phyloP scores from a whole-genome alignment of 2,797 vertebrate genomes.

The Lagorchestes hirsutus region DNA sequence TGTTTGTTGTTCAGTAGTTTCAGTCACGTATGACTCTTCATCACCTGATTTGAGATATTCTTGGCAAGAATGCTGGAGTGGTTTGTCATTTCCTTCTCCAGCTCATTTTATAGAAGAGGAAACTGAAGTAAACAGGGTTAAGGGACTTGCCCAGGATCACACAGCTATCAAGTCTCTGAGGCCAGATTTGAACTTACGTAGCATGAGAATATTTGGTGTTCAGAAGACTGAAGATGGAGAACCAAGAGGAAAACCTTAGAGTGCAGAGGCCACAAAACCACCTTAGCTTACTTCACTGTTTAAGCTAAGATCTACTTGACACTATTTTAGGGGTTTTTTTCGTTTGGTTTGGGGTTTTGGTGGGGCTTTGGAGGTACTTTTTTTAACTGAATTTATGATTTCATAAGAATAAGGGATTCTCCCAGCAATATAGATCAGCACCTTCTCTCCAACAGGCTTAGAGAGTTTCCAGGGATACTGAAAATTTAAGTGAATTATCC shows the following conservation, averaged over 20 bases:
- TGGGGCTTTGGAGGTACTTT: not conserved
- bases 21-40: not conserved
- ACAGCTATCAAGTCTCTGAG: not conserved
- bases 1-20: not conserved
- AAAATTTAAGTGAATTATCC: not conserved
- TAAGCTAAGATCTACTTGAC: not conserved
- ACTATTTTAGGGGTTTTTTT: not conserved
- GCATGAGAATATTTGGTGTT: not conserved
- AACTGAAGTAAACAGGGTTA: not conserved
- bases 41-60: not conserved
- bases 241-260: not conserved
- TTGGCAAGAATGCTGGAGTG: not conserved
- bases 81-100: not conserved
- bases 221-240: not conserved
- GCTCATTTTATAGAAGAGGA: not conserved
- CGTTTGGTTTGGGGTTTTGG: not conserved
- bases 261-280: not conserved
- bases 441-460: not conserved
- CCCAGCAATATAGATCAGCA: not conserved
- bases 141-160: not conserved
- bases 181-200: not conserved
- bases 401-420: not conserved
- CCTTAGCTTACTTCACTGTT: not conserved
- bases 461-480: not conserved
- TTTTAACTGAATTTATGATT: not conserved